Percentiles rank a stretch among this genome's conserved stretches.
Conservation (phyloP, 1,140 invertebrate species). For the Ceratina japonica region DNA sequence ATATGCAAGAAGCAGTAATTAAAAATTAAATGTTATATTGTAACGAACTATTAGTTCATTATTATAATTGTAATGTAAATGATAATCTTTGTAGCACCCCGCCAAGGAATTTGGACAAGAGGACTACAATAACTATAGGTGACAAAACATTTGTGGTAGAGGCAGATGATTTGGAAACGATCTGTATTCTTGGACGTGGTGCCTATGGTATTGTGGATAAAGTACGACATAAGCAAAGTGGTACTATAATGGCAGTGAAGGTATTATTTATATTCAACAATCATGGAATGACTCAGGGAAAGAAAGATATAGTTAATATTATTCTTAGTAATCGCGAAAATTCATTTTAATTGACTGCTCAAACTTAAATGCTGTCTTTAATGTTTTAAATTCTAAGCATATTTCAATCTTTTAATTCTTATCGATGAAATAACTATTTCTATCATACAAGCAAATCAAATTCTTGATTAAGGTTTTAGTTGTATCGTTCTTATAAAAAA, state of each 20-base stretch:
- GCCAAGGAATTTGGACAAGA: slow-evolving; percentile 91
- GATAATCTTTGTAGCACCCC: slow-evolving; percentile 81
- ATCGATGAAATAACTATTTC: too few species aligned
- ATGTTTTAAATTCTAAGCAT: too few species aligned
- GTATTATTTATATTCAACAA: slow-evolving; percentile 75
- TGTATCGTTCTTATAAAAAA: too few species aligned
- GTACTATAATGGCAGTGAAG: slow-evolving; percentile 97
- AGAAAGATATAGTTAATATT: too few species aligned
- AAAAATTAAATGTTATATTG: slow-evolving; percentile 12
- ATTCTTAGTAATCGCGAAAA: too few species aligned
- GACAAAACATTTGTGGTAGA: slow-evolving; percentile 93
- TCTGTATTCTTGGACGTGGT: slow-evolving; percentile 94
- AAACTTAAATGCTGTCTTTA: too few species aligned
- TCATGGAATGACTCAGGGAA: too few species aligned
- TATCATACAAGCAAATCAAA: too few species aligned
- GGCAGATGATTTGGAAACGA: slow-evolving; percentile 93
- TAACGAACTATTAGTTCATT: slow-evolving; percentile 5
- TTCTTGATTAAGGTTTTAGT: too few species aligned
- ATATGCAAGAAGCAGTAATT: not conserved
- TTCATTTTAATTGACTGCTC: too few species aligned
- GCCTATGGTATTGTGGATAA: slow-evolving; percentile 98
- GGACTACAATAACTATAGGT: slow-evolving; percentile 91
- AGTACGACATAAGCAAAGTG: slow-evolving; percentile 94
- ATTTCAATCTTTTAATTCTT: too few species aligned
- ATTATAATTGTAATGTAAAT: not conserved